Conservation (phyloP, 2,888 invertebrate species). For the Eumacrocentrus americanus region DNA sequence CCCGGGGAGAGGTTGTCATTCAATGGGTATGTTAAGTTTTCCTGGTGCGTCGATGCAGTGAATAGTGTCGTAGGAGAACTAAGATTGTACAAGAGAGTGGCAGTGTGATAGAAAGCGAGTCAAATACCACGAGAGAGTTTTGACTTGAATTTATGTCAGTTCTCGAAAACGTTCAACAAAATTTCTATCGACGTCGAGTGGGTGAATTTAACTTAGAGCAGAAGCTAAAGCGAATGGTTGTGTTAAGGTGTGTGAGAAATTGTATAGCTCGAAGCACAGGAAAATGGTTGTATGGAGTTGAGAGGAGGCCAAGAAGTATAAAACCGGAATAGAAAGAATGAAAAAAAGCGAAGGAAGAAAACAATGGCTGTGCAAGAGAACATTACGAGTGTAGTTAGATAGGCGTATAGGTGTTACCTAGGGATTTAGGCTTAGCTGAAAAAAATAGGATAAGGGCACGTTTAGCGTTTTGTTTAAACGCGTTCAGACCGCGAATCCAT, state of each 20-base stretch:
- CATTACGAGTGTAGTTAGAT: slow-evolving; percentile 59
- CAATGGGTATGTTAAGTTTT: slow-evolving; percentile 49
- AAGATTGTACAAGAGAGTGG: not conserved
- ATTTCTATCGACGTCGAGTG: slow-evolving; percentile 20
- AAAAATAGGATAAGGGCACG: slow-evolving; percentile 51
- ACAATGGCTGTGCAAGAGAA: slow-evolving; percentile 61
- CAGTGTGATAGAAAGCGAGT: slow-evolving; percentile 14
- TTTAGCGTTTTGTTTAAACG: slow-evolving; percentile 46
- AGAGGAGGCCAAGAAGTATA: no score
- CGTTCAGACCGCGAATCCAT: slow-evolving; percentile 6
- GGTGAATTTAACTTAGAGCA: slow-evolving; percentile 17
- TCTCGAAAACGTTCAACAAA: slow-evolving; percentile 24
- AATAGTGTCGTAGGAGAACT: slow-evolving; percentile 24
- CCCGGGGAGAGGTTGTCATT: slow-evolving; percentile 49
- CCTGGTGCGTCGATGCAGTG: slow-evolving; percentile 30
- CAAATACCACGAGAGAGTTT: slow-evolving; percentile 4
- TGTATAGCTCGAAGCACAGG: no score
- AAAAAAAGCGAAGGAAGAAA: slow-evolving; percentile 37
- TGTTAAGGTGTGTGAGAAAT: no score
- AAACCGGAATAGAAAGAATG: slow-evolving; percentile 25
- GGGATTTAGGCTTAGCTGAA: slow-evolving; percentile 48
- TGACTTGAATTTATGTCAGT: slow-evolving; percentile 10
- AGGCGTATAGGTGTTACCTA: slow-evolving; percentile 58
- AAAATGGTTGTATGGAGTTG: no score
- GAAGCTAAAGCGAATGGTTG: slow-evolving; percentile 7